phyloP scores from a whole-genome alignment of 1,140 invertebrate species.

The Drosophila bifasciata region DNA sequence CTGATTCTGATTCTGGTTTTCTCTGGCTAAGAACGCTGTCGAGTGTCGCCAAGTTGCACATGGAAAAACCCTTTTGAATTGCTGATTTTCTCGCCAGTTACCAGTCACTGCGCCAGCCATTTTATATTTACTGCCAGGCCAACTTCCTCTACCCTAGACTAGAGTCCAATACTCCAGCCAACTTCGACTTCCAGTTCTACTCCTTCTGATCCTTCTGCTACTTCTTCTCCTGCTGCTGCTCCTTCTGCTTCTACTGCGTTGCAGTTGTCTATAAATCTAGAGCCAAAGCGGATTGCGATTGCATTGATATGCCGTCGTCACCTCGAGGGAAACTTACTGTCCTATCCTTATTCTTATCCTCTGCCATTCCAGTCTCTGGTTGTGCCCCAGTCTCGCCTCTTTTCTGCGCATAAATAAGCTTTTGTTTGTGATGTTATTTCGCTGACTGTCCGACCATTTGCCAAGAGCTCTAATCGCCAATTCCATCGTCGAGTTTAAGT shows the following conservation, averaged over 20 bases:
- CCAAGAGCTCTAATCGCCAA: constrained; percentile 31
- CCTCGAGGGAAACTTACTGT: background rate
- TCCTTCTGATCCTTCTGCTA: too few species aligned
- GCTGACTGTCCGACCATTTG: constrained; percentile 43
- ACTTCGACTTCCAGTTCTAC: constrained; percentile 14
- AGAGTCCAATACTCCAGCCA: constrained; percentile 8
- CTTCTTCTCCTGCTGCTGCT: too few species aligned
- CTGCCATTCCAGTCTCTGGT: background rate
- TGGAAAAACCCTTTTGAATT: constrained; percentile 77
- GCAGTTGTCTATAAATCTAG: constrained; percentile 71
- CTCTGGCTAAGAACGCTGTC: constrained; percentile 26
- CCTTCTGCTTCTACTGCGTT: constrained; percentile 27
- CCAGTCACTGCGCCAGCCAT: constrained; percentile 36
- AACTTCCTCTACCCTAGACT: constrained; percentile 27
- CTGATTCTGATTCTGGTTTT: constrained; percentile 4
- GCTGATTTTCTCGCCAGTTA: constrained; percentile 56
- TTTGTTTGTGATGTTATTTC: constrained; percentile 70
- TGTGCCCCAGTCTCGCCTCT: background rate
- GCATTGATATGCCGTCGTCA: constrained; percentile 64
- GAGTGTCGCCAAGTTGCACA: constrained; percentile 66
- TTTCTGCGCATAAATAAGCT: constrained; percentile 6
- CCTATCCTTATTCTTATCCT: background rate
- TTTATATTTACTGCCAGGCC: constrained; percentile 58
- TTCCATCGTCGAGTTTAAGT: constrained; percentile 49
- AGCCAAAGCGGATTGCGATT: constrained; percentile 74